Base-by-base conservation (phyloP, 2,888 invertebrate genomes). In the Calliscelio sp. region DNA sequence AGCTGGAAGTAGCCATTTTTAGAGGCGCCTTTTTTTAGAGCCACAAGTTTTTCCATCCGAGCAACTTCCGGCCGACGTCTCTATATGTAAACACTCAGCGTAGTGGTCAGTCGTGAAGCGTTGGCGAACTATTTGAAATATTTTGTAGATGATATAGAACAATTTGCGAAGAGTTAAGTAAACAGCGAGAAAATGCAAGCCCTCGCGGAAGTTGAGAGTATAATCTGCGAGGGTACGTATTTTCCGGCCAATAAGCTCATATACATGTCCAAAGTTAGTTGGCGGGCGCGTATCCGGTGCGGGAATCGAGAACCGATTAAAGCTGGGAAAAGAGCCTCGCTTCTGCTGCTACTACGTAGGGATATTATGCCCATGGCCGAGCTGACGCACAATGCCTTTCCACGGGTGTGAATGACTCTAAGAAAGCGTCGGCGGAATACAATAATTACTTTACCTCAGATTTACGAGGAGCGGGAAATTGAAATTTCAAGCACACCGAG, bases 401-500 rank as follows among this genome's bases (percentile, higher is more conserved):
- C 75, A 83, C 86, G 87, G 88, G 90, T 90, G 90, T 88, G 89
- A 92, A 91, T 91, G 89, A 89, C 81, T 90, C 88, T 89, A 90
- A 90, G 90, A 91, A 91, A 89, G 88, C 90, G 88, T 87, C 89
- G 88, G 87, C 86, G 91, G 90, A 91, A 92, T 92, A 92, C 92
- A 92, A 92, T 92, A 92, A 92, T 92, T 92, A 92, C 92, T 92
- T 90, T 89, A 89, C 89, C 90, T 90, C 90, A 91, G 92, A 92
- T 92, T 92, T 92, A 92, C 91, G 92, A 91, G 92, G 87, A 88
- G 88, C 88, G 89, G 90, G 89, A 92, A 92, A 92, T 92, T 92
- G 92, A 91, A 92, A 92, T 92, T 92, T 92, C 89, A 88, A 90
- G 89, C 88, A 89, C 89, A 89, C 89, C 88, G 85, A 88, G 88